These are phyloP conservation scores for Pangasius krempfi DNA, from an alignment of 2,797 vertebrate genomes.

Conservation along the genomic window DNA sequence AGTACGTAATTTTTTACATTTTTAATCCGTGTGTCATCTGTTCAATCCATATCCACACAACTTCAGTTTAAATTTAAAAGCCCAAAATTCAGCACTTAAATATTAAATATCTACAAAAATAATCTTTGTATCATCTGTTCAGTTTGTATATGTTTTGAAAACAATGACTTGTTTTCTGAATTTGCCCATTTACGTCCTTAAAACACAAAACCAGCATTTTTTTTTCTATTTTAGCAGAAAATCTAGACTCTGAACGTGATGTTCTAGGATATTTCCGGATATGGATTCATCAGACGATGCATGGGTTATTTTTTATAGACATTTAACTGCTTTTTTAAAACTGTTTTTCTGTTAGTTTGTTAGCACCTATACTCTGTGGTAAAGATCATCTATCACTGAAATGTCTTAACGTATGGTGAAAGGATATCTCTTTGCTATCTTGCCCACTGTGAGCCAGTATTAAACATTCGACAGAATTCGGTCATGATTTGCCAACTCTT, in stretches of 20 bases:
- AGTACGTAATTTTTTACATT: background rate
- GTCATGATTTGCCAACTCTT: background rate
- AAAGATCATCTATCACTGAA: background rate
- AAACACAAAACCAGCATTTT: background rate
- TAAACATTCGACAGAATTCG: background rate
- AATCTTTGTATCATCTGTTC: background rate
- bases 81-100: background rate
- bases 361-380: background rate
- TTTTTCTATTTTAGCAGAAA: too few relatives aligned
- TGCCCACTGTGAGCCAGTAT: too few relatives aligned
- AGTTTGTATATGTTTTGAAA: background rate
- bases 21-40: background rate
- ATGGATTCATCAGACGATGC: too few relatives aligned
- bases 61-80: too few relatives aligned
- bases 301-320: too few relatives aligned
- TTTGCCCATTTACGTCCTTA: background rate
- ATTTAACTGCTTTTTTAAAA: background rate
- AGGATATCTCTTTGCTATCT: too few relatives aligned
- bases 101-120: background rate
- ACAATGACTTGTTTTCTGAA: too few relatives aligned
- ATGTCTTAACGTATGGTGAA: too few relatives aligned
- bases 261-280: background rate
- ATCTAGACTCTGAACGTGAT: background rate
- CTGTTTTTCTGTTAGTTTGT: background rate
- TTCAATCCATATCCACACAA: background rate